Evolutionary conservation across 53 echinoderm and acorn worm species (phyloP), one percentile per base, ranked within the genome.

Genomic region (Astropecten irregularis): DNA sequence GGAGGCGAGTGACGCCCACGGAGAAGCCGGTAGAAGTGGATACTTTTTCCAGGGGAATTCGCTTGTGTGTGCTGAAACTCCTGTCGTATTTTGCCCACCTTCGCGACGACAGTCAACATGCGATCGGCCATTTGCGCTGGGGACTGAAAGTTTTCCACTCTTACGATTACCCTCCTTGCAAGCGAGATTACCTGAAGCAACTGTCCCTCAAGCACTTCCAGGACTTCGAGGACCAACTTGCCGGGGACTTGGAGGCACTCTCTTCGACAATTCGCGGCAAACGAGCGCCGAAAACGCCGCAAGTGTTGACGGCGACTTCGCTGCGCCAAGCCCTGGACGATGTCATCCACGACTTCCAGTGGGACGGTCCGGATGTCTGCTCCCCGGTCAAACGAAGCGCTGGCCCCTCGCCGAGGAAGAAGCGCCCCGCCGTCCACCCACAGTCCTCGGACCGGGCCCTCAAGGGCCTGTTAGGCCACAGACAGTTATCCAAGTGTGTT

Each of bases 331-430:
- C 92, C 4, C 76, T 92, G 16, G 81, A 83, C 28, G 89, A 90
- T 69, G 90, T 90, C 32, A 49, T 81, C 58, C 86, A 90, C 38
- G 93, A 93, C 35, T 93, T 93, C 15, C 93, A 93, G 44, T 93
- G 93, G 93, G 89, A 93, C 53, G 90, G 83, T 42, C 93, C 93
- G 8, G 90, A 93, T 74, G 90, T 93, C 21, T 83, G 77, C 10
- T 93, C 93, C 29, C 93, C 93, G 1, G 76, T 77, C 9, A 84
- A 77, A 25, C 30, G n/a, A n/a, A n/a, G n/a, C n/a, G n/a, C n/a
- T n/a, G 18, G 15, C 35, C 64, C 66, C 2, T 34, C 2, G 19
- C 36, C 48, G 40, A 81, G 82, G 60, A 65, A 46, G 40, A 48
- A 62, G 48, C 14, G 13, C n/a, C 13, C 14, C 31, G 35, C 59